Evolutionary conservation across 2,113 vertebrate genomes (phyloP).

Genomic region (Ictidomys tridecemlineatus): DNA sequence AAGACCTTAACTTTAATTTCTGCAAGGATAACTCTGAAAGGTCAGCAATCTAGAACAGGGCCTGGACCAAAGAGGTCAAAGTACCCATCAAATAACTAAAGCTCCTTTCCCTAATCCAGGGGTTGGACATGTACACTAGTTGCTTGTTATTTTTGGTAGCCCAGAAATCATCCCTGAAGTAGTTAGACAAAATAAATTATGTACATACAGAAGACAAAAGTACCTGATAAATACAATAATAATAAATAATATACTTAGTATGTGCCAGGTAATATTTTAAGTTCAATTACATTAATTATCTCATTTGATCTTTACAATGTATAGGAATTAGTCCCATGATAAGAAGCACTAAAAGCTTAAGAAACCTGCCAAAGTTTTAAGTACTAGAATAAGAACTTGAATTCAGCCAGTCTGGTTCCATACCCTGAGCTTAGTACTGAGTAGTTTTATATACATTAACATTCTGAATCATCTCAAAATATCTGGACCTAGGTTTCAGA

Average conservation of each 20-base stretch:
- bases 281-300: neutral
- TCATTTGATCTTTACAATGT: neutral
- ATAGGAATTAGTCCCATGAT: neutral
- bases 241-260: neutral
- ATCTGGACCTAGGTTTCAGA: neutral
- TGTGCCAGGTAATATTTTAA: neutral
- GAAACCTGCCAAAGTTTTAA: neutral
- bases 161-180: neutral
- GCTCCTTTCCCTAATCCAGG: neutral
- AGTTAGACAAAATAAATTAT: neutral
- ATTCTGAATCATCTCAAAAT: conserved; percentile 1
- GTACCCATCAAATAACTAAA: neutral
- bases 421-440: neutral
- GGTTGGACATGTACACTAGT: neutral
- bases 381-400: neutral
- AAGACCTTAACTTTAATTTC: neutral
- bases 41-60: neutral
- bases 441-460: neutral
- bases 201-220: neutral
- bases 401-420: neutral
- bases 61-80: neutral
- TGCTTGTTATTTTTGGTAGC: neutral
- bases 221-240: neutral
- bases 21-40: neutral
- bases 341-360: neutral